Percentiles rank a stretch among this genome's conserved stretches.
Evolutionary conservation across 2,888 invertebrate genomes (phyloP).

Genomic region (Fragum fragum): DNA sequence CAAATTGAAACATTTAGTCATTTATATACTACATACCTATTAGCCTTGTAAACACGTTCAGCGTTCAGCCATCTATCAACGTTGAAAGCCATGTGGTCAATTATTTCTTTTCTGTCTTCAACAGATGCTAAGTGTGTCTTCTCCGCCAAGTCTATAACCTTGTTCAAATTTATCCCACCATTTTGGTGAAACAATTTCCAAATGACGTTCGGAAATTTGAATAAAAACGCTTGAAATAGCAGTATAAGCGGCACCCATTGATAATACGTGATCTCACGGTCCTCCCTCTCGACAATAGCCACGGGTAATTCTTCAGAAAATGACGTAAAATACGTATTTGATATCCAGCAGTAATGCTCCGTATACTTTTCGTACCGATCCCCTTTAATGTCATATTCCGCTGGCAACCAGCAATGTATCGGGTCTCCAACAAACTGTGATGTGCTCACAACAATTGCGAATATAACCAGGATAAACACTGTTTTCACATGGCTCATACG

Average conservation of each 20-base stretch:
- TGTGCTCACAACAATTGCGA: slow-evolving; percentile 76
- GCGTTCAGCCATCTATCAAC: slow-evolving; percentile 75
- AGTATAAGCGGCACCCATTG: slow-evolving; percentile 15
- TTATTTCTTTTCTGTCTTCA: slow-evolving; percentile 2
- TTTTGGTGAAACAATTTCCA: slow-evolving; percentile 14
- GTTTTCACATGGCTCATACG: slow-evolving; percentile 76
- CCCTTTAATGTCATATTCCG: slow-evolving; percentile 62
- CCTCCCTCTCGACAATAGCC: not conserved
- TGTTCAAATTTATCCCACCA: slow-evolving; percentile 9
- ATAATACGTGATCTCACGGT: slow-evolving; percentile 8
- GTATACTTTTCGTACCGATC: slow-evolving; percentile 51
- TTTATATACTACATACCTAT: slow-evolving; percentile 30
- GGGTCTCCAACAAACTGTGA: slow-evolving; percentile 75
- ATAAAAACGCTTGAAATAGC: slow-evolving; percentile 34
- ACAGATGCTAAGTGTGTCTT: not conserved
- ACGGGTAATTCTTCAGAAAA: not conserved
- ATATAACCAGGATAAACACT: slow-evolving; percentile 74
- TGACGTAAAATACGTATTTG: slow-evolving; percentile 16
- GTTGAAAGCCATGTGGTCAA: slow-evolving; percentile 61
- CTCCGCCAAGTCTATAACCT: slow-evolving; percentile 12
- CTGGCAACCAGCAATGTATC: slow-evolving; percentile 75
- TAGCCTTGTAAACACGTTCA: slow-evolving; percentile 72
- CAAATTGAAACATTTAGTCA: too few relatives aligned
- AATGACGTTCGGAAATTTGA: slow-evolving; percentile 69
- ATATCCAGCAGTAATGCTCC: slow-evolving; percentile 14